These are phyloP conservation scores for Tachysurus fulvidraco DNA, from an alignment of 2,113 vertebrate species.

Conservation along the genomic window DNA sequence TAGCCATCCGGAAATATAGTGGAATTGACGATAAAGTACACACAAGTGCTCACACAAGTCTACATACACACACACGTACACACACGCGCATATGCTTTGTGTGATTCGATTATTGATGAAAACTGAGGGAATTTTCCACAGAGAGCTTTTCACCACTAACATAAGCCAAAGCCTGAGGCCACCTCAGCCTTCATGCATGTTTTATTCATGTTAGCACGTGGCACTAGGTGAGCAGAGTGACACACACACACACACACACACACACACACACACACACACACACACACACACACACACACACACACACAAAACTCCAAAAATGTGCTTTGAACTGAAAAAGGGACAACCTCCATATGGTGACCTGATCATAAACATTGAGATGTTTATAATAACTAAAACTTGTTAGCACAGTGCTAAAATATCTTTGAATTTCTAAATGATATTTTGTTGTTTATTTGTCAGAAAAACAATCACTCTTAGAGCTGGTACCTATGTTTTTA, in stretches of 20 bases:
- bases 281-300: background rate
- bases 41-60: background rate
- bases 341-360: background rate
- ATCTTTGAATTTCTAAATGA: background rate
- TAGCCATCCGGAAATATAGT: conserved; percentile 15
- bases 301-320: background rate
- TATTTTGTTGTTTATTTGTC: background rate
- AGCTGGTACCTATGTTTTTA: background rate
- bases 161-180: background rate
- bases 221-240: conserved; percentile 5
- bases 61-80: background rate
- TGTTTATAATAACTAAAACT: background rate
- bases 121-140: conserved; percentile 20
- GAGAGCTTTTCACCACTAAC: background rate
- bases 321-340: background rate
- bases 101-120: conserved; percentile 37
- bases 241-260: conserved; percentile 11
- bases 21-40: conserved; percentile 20
- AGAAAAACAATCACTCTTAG: background rate
- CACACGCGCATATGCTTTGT: background rate
- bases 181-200: conserved; percentile 23
- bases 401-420: background rate
- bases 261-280: background rate
- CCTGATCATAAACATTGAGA: background rate
- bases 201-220: conserved; percentile 36